Percentiles rank a stretch among this genome's conserved stretches.
These are phyloP conservation scores for Drosophila persimilis DNA, from an alignment of 1,140 invertebrate genomes.

Conservation along the genomic window DNA sequence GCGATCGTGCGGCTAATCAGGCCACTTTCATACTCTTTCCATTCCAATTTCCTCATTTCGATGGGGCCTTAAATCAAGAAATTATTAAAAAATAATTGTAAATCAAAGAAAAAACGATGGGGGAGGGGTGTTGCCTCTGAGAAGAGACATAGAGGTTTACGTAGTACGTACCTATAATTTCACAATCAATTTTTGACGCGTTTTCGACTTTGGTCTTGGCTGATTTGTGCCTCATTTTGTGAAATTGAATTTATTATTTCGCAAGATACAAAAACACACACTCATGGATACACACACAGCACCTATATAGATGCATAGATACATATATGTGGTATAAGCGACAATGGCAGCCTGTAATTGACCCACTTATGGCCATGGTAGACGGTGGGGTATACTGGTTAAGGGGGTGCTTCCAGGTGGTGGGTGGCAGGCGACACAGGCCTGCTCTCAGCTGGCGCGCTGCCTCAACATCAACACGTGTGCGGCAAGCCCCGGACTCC, in stretches of 20 bases:
- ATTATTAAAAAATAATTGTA: background rate
- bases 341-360: slow-evolving; percentile 78
- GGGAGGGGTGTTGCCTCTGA: no score
- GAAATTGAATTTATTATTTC: slow-evolving; percentile 79
- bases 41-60: slow-evolving; percentile 1
- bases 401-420: slow-evolving; percentile 29
- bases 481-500: slow-evolving; percentile 49
- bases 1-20: slow-evolving; percentile 33
- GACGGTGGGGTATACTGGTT: slow-evolving; percentile 5
- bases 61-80: no score
- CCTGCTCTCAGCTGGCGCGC: slow-evolving; percentile 60
- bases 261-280: slow-evolving; percentile 48
- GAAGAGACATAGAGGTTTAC: slow-evolving; percentile 22
- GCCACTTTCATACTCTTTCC: background rate
- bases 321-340: slow-evolving; percentile 23
- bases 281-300: slow-evolving; percentile 14
- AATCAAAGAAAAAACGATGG: background rate
- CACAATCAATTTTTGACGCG: slow-evolving; percentile 61
- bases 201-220: slow-evolving; percentile 50
- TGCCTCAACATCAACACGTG: slow-evolving; percentile 51
- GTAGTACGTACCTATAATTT: slow-evolving; percentile 54
- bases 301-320: slow-evolving; percentile 2
- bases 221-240: slow-evolving; percentile 56
- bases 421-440: slow-evolving; percentile 32
- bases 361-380: slow-evolving; percentile 54